These are phyloP conservation scores for Aeoliscus strigatus DNA, from an alignment of 2,797 vertebrate genomes.

Conservation along the genomic window DNA sequence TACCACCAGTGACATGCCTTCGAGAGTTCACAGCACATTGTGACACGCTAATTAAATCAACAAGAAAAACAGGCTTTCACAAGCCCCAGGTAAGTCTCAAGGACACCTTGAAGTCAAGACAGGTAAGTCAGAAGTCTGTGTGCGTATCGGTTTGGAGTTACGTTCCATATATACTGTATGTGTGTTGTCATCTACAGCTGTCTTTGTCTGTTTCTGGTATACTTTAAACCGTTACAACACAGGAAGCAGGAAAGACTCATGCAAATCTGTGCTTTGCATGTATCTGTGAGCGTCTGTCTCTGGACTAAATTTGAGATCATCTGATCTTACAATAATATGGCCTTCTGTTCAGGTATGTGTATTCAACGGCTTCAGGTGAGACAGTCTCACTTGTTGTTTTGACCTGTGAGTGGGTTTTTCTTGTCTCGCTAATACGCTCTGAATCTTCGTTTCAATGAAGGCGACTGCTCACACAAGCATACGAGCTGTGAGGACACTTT, in stretches of 20 bases:
- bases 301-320: constrained; percentile 14
- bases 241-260: too few species aligned
- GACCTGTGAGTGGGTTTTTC: constrained; percentile 7
- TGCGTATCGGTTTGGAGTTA: too few species aligned
- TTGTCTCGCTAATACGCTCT: too few species aligned
- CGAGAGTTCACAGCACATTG: constrained; percentile 16
- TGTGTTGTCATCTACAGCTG: too few species aligned
- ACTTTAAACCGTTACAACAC: too few species aligned
- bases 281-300: constrained; percentile 25
- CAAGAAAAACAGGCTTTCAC: neutral
- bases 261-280: too few species aligned
- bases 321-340: too few species aligned
- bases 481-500: constrained; percentile 5
- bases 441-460: neutral
- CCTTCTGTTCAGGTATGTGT: constrained; percentile 24
- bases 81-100: too few species aligned
- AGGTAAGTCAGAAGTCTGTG: too few species aligned
- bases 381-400: constrained; percentile 44
- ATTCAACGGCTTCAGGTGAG: constrained; percentile 22
- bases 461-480: neutral
- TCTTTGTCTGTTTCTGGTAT: too few species aligned
- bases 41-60: constrained; percentile 22
- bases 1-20: constrained; percentile 18
- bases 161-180: too few species aligned
- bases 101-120: too few species aligned